phyloP scores from a whole-genome alignment of 2,797 vertebrate genomes.

The Rhinophrynus dorsalis region DNA sequence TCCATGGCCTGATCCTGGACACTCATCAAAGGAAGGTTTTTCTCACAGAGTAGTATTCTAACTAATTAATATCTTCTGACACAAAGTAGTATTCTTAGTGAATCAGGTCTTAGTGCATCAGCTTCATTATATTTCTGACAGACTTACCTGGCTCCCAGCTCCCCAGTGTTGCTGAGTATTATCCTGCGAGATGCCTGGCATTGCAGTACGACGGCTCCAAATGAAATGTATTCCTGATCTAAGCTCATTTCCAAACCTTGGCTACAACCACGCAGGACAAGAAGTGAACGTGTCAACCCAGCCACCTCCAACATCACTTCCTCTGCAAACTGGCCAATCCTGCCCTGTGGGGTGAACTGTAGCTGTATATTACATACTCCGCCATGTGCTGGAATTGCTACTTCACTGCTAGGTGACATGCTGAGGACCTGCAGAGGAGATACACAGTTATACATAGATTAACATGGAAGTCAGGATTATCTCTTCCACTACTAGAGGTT shows the following conservation, averaged over 20 bases:
- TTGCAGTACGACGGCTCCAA: conserved; percentile 76
- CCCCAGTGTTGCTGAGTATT: conserved; percentile 76
- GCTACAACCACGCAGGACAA: conserved; percentile 80
- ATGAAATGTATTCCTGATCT: conserved; percentile 77
- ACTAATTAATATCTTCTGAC: too few relatives aligned
- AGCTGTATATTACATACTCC: conserved; percentile 71
- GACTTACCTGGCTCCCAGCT: conserved; percentile 76
- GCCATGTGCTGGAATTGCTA: conserved; percentile 70
- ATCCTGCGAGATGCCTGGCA: conserved; percentile 68
- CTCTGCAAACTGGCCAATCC: conserved; percentile 68
- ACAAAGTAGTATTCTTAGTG: too few relatives aligned
- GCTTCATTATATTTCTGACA: too few relatives aligned
- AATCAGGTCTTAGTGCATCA: too few relatives aligned
- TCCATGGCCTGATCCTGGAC: too few relatives aligned
- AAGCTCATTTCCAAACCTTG: conserved; percentile 76
- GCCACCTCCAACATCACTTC: conserved; percentile 75
- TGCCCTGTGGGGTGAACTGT: conserved; percentile 71
- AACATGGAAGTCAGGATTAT: too few relatives aligned
- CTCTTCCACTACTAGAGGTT: too few relatives aligned
- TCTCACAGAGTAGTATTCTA: too few relatives aligned
- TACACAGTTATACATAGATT: neutral
- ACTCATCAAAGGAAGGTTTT: too few relatives aligned
- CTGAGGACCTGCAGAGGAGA: conserved; percentile 70
- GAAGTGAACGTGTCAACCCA: conserved; percentile 72
- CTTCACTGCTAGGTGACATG: conserved; percentile 64